Base-by-base conservation (phyloP, 2,888 invertebrate genomes). In the Plebejus anna region DNA sequence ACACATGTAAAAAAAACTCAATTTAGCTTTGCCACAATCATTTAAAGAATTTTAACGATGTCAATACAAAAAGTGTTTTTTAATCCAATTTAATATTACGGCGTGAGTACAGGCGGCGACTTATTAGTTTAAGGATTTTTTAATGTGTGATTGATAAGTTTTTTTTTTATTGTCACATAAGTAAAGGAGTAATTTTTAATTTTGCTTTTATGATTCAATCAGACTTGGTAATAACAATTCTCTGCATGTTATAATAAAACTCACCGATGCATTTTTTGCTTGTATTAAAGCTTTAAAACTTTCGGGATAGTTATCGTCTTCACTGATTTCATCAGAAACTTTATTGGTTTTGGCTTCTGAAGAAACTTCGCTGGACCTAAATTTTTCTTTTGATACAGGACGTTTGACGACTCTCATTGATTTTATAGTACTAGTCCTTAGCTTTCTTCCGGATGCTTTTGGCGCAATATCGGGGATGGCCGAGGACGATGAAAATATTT, bases 221-320 rank as follows among this genome's bases (percentile, higher is more conserved):
- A 22, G n/a, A 61, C 28, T 61, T 61, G 9, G 9, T 2, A 61
- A 1, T 22, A 11, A n/a, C n/a, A 22, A 9, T 13, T 22, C 22
- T 22, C 9, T 1, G 13, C 11, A 66, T 51, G 42, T 13, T 55
- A 13, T 55, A 55, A 13, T 55, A 55, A 38, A 80, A 88, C 94
- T 88, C 85, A 94, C 94, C 86, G 91, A 88, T 82, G 90, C 89
- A 88, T 92, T 93, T 88, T 96, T 95, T 75, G 95, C 94, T 87
- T 95, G 95, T 75, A 96, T 89, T 76, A 96, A 86, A n/a, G 95
- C 94, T 84, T 96, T 96, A 84, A 95, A 96, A 83, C 94, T 94
- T 82, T 94, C 95, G 28, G 96, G 96, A 86, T 96, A 96, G 82
- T 96, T 96, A 83, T 95, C 95, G 80, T 96, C 95, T 79, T 94